Base-by-base conservation (phyloP, 2,888 invertebrate genomes). In the Metopia argyrocephala region DNA sequence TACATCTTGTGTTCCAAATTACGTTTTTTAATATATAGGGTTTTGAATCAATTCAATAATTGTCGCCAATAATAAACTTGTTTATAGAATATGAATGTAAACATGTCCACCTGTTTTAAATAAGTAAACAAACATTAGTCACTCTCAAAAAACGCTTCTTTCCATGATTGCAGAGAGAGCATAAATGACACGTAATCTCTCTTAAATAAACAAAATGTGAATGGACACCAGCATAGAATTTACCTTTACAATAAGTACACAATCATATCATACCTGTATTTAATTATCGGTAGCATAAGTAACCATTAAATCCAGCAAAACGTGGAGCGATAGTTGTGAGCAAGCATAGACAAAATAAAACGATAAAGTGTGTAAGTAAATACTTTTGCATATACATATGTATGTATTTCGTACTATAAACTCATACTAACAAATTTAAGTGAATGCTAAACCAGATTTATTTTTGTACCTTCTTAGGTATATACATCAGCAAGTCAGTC, bases 371-470 rank as follows among this genome's bases (percentile, higher is more conserved):
- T 61, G 31, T 28, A 54, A 56, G 65, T 23, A 74, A 15, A 23
- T 15, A 64, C 62, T 54, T 27, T 21, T 38, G 3, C 15, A 74
- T n/a, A 23, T 15, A 64, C 62, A 59, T 27, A 28, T 38, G 3
- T 38, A 38, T 38, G 38, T 38, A 38, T 38, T 38, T 38, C 38
- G 38, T 38, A 57, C 27, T 21, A 38, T 38, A 59, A 38, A 45
- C 38, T n/a, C 9, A 38, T 38, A 38, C 38, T 38, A 38, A 38
- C 50, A 12, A 38, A 59, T 59, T 4, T 20, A 61, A 59, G 25
- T 50, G 38, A 61, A 75, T 75, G 76, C 20, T 20, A 81, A 81
- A 81, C 81, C 78, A 75, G 78, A 81, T 81, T 81, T 80, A 45
- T 64, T 59, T 38, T 45, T 21, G 21, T 78, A 74, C 45, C 61